Conservation (phyloP, 2,888 invertebrate genomes). For the Lochmaea crataegi region DNA sequence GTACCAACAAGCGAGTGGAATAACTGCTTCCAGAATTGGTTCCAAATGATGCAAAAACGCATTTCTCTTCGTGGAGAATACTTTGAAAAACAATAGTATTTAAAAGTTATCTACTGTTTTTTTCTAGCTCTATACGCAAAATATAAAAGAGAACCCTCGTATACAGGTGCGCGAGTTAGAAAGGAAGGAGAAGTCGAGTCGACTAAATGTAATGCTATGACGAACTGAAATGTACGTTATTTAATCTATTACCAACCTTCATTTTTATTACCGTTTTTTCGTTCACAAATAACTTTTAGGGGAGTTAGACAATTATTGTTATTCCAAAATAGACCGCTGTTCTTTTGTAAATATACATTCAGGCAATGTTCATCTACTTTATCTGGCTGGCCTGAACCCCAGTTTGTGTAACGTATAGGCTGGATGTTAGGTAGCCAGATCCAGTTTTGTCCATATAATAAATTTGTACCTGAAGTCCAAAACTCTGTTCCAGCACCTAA, state of each 20-base stretch:
- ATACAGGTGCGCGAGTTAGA: too few relatives aligned
- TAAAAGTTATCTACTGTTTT: too few relatives aligned
- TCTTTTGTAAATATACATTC: constrained; percentile 10
- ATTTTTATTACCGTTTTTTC: neutral
- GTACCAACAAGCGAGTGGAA: too few relatives aligned
- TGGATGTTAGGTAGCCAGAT: constrained; percentile 28
- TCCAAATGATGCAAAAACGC: too few relatives aligned
- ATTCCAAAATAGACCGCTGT: constrained; percentile 35
- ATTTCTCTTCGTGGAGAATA: too few relatives aligned
- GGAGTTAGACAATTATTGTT: constrained; percentile 16
- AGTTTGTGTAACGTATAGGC: constrained; percentile 34
- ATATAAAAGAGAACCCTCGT: too few relatives aligned
- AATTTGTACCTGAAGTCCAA: constrained; percentile 36
- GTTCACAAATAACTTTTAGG: constrained; percentile 31
- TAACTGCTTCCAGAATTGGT: too few relatives aligned
- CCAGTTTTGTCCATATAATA: constrained; percentile 35
- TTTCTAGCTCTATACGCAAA: too few relatives aligned
- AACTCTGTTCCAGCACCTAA: constrained; percentile 30
- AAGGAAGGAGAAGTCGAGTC: too few relatives aligned
- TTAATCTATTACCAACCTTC: neutral
- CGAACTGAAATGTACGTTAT: too few relatives aligned
- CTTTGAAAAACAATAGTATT: too few relatives aligned
- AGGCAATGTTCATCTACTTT: constrained; percentile 26
- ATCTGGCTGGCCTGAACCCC: constrained; percentile 31
- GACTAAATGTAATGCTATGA: too few relatives aligned